A percentile compares a stretch with the other conserved stretches of the same genome.
These are phyloP conservation scores for Zaprionus ghesquierei DNA, from an alignment of 1,140 invertebrate genomes.

Conservation along the genomic window DNA sequence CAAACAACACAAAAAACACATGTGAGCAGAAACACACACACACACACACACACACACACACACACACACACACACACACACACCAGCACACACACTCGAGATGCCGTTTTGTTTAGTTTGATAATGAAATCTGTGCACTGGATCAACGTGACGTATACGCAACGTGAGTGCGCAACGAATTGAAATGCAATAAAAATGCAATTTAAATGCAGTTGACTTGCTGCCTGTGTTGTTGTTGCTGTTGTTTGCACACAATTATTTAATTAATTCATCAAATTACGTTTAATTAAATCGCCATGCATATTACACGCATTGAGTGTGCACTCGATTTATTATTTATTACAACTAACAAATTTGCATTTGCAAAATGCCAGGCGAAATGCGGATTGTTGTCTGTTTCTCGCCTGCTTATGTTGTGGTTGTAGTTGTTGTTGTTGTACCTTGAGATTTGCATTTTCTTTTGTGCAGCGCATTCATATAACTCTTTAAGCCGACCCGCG, in stretches of 20 bases:
- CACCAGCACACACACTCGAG: neutral
- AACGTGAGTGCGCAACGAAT: neutral
- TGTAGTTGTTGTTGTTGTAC: neutral
- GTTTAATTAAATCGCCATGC: slow-evolving; percentile 18
- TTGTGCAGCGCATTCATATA: neutral
- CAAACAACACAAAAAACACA: neutral
- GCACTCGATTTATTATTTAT: neutral
- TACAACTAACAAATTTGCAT: neutral
- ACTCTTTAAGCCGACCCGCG: neutral
- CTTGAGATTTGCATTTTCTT: slow-evolving; percentile 7
- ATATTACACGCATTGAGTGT: neutral
- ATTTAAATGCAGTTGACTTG: slow-evolving; percentile 15
- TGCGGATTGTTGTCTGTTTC: neutral
- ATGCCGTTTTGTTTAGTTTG: slow-evolving; percentile 2
- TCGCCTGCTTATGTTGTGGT: too few species aligned
- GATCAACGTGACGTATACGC: neutral
- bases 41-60: neutral
- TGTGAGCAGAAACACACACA: neutral
- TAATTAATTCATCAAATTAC: slow-evolving; percentile 11
- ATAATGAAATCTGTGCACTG: slow-evolving; percentile 2
- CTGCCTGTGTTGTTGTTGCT: neutral
- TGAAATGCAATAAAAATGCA: neutral
- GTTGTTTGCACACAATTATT: neutral
- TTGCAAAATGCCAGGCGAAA: neutral
- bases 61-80: neutral